Evolutionary conservation across 2,888 invertebrate genomes (phyloP).

Genomic region (Agelastica alni): DNA sequence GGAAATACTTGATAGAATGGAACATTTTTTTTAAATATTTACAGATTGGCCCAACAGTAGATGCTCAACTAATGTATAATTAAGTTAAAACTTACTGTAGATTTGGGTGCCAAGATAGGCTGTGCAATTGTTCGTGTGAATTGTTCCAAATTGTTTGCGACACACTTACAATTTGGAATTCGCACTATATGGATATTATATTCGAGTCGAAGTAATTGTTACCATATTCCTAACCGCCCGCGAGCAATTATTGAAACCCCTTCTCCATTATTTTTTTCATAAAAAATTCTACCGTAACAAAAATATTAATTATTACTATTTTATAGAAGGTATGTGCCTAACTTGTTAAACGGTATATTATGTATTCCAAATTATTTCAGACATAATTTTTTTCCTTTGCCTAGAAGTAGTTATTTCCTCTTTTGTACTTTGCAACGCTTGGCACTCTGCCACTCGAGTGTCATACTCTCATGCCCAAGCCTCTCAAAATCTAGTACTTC

Average conservation of each 20-base stretch:
- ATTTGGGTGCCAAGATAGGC: slow-evolving; percentile 47
- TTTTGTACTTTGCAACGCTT: no score
- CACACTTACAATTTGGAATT: slow-evolving; percentile 36
- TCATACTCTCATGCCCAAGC: no score
- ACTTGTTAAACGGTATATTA: not conserved
- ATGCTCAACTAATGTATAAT: slow-evolving; percentile 52
- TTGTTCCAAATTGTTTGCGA: slow-evolving; percentile 35
- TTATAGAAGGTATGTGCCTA: not conserved
- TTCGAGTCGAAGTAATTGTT: slow-evolving; percentile 29
- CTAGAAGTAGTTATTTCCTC: no score
- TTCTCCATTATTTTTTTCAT: slow-evolving; percentile 23
- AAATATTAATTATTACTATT: not conserved
- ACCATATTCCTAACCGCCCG: slow-evolving; percentile 46
- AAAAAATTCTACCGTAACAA: slow-evolving; percentile 3
- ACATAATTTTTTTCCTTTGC: no score
- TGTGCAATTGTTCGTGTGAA: slow-evolving; percentile 39
- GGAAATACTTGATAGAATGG: no score
- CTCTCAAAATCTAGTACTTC: no score
- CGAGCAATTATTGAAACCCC: slow-evolving; percentile 38
- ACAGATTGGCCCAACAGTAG: slow-evolving; percentile 41
- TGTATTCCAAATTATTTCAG: slow-evolving; percentile 3
- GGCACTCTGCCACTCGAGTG: no score
- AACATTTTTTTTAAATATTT: slow-evolving; percentile 17
- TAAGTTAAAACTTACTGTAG: slow-evolving; percentile 21
- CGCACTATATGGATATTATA: slow-evolving; percentile 9